These are phyloP conservation scores for Gymnocephalus cernua DNA, from an alignment of 2,113 vertebrate species.

Conservation along the genomic window DNA sequence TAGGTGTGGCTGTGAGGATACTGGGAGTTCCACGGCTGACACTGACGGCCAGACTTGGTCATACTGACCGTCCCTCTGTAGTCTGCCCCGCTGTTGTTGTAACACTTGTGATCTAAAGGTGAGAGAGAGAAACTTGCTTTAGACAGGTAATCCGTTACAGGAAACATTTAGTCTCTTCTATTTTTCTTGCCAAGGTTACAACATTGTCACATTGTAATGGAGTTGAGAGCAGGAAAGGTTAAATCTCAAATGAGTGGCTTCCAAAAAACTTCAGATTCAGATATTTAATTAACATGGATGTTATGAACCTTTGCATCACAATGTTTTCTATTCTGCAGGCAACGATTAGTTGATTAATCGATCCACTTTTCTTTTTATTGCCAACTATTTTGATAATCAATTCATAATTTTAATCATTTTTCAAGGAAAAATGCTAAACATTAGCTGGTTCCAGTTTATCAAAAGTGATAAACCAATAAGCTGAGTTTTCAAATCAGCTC, in stretches of 20 bases:
- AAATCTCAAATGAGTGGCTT: background rate
- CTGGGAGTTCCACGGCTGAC: slow-evolving; percentile 99
- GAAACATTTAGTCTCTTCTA: background rate
- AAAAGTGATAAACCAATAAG: background rate
- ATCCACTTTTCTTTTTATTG: background rate
- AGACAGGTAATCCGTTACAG: background rate
- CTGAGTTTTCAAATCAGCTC: background rate
- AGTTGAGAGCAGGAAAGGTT: background rate
- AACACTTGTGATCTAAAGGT: slow-evolving; percentile 94
- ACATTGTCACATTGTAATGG: background rate
- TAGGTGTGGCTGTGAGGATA: slow-evolving; percentile 97
- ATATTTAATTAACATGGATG: background rate
- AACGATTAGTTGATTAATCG: background rate
- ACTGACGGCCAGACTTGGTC: slow-evolving; percentile 95
- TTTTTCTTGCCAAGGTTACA: background rate
- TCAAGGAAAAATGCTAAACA: background rate
- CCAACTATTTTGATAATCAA: background rate
- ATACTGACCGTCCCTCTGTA: slow-evolving; percentile 94
- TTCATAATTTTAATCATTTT: background rate
- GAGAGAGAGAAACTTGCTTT: background rate
- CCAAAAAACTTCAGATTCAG: background rate
- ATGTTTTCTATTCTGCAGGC: background rate
- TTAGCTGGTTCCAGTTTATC: background rate
- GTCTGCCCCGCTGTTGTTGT: slow-evolving; percentile 92
- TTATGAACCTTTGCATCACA: background rate